phyloP scores from a whole-genome alignment of 2,113 vertebrate species.

The Myrmecophaga tridactyla region DNA sequence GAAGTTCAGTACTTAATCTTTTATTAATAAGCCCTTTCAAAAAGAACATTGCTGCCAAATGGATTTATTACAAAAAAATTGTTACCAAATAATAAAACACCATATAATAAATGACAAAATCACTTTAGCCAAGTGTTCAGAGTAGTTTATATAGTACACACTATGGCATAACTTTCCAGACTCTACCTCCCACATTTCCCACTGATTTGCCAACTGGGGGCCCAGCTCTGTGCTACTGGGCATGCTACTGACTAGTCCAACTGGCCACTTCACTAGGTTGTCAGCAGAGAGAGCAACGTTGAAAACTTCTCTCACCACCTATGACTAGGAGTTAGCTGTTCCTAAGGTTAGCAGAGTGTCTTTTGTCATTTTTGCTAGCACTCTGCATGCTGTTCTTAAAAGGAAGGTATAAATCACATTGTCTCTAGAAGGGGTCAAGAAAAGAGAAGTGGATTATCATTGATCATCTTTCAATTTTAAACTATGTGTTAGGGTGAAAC shows the following conservation, averaged over 20 bases:
- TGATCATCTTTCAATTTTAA: not conserved
- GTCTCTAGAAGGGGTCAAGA: not conserved
- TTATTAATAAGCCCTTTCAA: conserved; percentile 35
- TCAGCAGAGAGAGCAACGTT: not conserved
- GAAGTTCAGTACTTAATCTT: conserved; percentile 35
- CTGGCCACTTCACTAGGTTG: not conserved
- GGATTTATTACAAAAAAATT: conserved; percentile 5
- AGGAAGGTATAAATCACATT: not conserved
- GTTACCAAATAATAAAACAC: conserved; percentile 2
- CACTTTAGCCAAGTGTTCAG: not conserved
- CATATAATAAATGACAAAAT: not conserved
- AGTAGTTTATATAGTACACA: not conserved
- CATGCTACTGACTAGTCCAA: not conserved
- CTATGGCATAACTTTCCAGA: not conserved
- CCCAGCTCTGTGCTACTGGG: not conserved
- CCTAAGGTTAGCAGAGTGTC: not conserved
- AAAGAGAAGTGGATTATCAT: not conserved
- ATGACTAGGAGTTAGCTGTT: not conserved
- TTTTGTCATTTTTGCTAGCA: not conserved
- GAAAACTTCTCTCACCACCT: not conserved
- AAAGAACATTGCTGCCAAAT: not conserved
- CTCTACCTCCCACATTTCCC: not conserved
- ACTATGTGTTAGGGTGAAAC: not conserved
- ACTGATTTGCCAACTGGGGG: not conserved
- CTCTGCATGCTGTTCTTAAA: not conserved